Conservation (phyloP, 2,113 vertebrate genomes). For the Cephalophus harveyi region DNA sequence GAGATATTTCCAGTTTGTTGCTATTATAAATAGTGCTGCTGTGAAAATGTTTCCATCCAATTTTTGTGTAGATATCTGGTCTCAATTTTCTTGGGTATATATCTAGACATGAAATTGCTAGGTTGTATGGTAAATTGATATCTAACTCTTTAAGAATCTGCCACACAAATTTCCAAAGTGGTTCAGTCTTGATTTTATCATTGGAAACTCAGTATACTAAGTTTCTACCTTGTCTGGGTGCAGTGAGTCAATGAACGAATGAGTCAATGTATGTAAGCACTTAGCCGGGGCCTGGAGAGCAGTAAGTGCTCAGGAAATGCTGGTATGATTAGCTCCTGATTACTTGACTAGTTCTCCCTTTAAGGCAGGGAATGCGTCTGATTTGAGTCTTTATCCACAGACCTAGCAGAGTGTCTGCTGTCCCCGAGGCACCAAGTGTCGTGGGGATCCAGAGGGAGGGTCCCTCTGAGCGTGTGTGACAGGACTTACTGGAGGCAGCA, state of each 20-base stretch:
- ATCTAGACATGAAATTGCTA: not conserved
- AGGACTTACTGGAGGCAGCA: not conserved
- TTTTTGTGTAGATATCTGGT: not conserved
- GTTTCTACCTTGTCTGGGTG: not conserved
- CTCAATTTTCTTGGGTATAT: not conserved
- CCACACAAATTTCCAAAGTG: not conserved
- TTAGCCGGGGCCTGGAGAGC: not conserved
- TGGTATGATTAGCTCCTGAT: not conserved
- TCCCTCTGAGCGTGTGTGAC: not conserved
- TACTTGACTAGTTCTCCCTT: not conserved
- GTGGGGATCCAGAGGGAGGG: accelerated
- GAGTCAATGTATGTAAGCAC: not conserved
- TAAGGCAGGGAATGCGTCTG: not conserved
- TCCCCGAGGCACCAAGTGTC: not conserved
- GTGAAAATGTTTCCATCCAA: not conserved
- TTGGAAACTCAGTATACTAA: not conserved
- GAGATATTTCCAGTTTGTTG: not conserved
- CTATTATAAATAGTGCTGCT: not conserved
- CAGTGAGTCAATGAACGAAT: not conserved
- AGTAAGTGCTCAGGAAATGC: not conserved
- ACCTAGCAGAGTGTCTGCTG: not conserved
- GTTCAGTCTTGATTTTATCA: not conserved
- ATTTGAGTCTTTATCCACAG: not conserved
- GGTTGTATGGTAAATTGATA: not conserved
- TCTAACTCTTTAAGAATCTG: not conserved